phyloP scores from a whole-genome alignment of 2,888 invertebrate species.

The Schizaphis graminum region DNA sequence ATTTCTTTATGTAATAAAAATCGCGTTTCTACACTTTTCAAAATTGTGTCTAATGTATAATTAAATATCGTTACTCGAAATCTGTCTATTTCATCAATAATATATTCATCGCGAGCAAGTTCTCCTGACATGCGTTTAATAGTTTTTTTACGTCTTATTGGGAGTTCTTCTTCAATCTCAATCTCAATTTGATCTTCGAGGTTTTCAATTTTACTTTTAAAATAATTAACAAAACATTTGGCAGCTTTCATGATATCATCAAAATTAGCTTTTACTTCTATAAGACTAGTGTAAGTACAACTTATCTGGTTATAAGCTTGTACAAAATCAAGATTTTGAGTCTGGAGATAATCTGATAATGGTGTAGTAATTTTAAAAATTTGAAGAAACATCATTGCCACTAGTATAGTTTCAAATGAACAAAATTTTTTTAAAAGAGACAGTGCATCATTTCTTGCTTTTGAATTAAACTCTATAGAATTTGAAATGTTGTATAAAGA shows the following conservation, averaged over 20 bases:
- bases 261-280: neutral
- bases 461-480: neutral
- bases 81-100: neutral
- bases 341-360: neutral
- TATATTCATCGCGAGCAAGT: constrained; percentile 9
- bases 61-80: constrained; percentile 15
- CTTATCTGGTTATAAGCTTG: constrained; percentile 18
- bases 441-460: neutral
- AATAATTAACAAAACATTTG: neutral
- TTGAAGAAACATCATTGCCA: constrained; percentile 5
- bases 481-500: constrained; percentile 3
- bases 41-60: constrained; percentile 15
- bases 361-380: neutral
- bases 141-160: neutral
- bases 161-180: neutral
- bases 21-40: constrained; percentile 24
- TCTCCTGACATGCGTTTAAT: neutral
- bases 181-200: constrained; percentile 8
- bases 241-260: neutral
- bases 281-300: neutral
- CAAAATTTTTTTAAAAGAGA: neutral
- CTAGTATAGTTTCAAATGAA: neutral
- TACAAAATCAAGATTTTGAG: neutral
- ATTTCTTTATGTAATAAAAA: constrained; percentile 44
- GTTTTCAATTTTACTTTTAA: constrained; percentile 8